Evolutionary conservation across 35 echinoderm and acorn worm genomes (phyloP).

Genomic region (Apostichopus japonicus): DNA sequence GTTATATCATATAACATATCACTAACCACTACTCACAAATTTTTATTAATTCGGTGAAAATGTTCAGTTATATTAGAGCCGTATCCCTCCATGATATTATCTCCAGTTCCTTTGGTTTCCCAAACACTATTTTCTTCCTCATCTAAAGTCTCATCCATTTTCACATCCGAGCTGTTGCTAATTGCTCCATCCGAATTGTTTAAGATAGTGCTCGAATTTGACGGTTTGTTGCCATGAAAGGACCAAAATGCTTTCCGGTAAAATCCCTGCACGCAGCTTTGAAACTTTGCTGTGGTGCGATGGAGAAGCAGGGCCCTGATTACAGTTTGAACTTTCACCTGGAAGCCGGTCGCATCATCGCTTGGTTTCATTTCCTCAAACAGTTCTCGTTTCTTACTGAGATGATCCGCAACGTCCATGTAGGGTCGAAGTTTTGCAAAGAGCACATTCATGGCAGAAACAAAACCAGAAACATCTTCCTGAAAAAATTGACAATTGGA

Average conservation of each 20-base stretch:
- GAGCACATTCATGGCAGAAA: constrained; percentile 36
- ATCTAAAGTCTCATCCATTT: constrained; percentile 39
- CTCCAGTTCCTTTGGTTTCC: not conserved
- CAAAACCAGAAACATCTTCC: constrained; percentile 32
- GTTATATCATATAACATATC: too few relatives aligned
- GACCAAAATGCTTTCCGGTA: constrained; percentile 42
- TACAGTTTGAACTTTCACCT: constrained; percentile 18
- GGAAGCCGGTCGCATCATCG: constrained; percentile 20
- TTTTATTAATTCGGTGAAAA: constrained; percentile 45
- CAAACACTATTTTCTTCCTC: constrained; percentile 4
- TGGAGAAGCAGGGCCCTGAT: constrained; percentile 40
- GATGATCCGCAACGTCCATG: not conserved
- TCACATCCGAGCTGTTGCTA: constrained; percentile 36
- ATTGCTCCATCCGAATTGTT: constrained; percentile 2
- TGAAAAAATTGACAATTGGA: not conserved
- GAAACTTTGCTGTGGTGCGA: constrained; percentile 10
- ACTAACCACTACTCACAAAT: constrained; percentile 39
- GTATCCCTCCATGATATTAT: not conserved
- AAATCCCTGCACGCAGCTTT: constrained; percentile 15
- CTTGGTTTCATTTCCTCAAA: constrained; percentile 28
- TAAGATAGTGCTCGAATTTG: not conserved
- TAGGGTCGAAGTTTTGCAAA: constrained; percentile 33
- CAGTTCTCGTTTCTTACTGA: not conserved
- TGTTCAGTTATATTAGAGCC: not conserved
- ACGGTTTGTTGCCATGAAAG: constrained; percentile 23